Percentiles rank a stretch among this genome's conserved stretches.
Conservation (phyloP, 2,113 vertebrate genomes). For the Syrmaticus mikado region DNA sequence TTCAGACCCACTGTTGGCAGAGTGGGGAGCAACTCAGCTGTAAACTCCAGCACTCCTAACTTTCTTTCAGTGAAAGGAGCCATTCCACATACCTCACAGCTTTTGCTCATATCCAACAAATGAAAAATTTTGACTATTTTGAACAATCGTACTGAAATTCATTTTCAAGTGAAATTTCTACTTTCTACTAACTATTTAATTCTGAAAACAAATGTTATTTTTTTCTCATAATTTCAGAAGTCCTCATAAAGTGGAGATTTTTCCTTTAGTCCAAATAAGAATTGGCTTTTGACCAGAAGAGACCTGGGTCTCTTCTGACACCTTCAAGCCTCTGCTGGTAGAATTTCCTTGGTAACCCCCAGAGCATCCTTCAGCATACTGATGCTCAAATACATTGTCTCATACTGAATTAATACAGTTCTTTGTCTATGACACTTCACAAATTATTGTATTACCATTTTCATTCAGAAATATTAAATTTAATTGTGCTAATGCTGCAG, state of each 20-base stretch:
- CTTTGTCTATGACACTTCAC: background rate
- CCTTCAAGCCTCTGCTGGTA: background rate
- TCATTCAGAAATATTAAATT: constrained; percentile 15
- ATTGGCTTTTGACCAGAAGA: background rate
- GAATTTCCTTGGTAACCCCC: background rate
- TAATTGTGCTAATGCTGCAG: background rate
- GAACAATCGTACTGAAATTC: background rate
- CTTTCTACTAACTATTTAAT: background rate
- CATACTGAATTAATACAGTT: background rate
- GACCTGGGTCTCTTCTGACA: background rate
- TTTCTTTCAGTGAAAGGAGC: background rate
- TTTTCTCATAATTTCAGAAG: background rate
- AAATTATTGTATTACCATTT: constrained; percentile 8
- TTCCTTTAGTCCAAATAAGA: background rate
- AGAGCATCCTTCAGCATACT: background rate
- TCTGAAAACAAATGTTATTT: background rate
- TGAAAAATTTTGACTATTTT: background rate
- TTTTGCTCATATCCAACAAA: background rate
- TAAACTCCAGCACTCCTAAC: background rate
- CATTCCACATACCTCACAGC: background rate
- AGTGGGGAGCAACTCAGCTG: background rate
- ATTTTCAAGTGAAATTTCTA: background rate
- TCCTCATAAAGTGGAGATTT: background rate
- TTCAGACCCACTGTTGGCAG: background rate
- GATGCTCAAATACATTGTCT: background rate